These are phyloP conservation scores for Terrapene triunguis DNA, from an alignment of 2,113 vertebrate species.

Conservation along the genomic window DNA sequence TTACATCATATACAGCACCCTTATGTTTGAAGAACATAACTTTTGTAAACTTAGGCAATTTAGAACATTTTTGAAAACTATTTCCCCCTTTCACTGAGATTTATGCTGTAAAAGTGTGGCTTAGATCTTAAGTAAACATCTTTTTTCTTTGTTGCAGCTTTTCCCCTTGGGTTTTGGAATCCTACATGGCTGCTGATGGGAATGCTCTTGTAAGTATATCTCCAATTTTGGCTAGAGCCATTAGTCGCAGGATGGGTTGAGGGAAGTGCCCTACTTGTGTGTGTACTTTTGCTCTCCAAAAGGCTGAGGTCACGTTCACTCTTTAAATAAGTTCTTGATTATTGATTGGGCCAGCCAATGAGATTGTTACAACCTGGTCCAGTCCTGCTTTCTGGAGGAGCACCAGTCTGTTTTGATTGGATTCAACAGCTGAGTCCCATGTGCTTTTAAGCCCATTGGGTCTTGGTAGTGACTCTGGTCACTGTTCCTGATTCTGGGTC, in stretches of 20 bases:
- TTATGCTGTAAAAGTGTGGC: neutral
- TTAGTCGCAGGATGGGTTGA: neutral
- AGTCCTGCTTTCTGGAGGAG: neutral
- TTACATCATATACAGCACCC: neutral
- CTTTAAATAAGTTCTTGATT: neutral
- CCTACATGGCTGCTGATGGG: conserved; percentile 86
- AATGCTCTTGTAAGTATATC: conserved; percentile 85
- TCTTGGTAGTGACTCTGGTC: neutral
- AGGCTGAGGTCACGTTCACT: neutral
- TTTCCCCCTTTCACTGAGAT: neutral
- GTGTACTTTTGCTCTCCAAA: neutral
- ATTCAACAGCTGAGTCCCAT: neutral
- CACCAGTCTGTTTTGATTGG: neutral
- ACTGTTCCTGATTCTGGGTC: neutral
- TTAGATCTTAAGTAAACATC: neutral
- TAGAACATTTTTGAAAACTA: neutral
- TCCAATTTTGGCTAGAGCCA: neutral
- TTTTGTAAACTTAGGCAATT: neutral
- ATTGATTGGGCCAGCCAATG: fast-evolving
- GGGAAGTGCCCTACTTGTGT: neutral
- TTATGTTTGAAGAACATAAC: neutral
- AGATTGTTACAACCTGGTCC: neutral
- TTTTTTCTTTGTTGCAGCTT: conserved; percentile 70
- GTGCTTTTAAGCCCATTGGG: neutral
- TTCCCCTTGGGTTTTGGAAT: conserved; percentile 73